Conservation (phyloP, 2,888 invertebrate genomes). For the Acrocyrtus sp. region DNA sequence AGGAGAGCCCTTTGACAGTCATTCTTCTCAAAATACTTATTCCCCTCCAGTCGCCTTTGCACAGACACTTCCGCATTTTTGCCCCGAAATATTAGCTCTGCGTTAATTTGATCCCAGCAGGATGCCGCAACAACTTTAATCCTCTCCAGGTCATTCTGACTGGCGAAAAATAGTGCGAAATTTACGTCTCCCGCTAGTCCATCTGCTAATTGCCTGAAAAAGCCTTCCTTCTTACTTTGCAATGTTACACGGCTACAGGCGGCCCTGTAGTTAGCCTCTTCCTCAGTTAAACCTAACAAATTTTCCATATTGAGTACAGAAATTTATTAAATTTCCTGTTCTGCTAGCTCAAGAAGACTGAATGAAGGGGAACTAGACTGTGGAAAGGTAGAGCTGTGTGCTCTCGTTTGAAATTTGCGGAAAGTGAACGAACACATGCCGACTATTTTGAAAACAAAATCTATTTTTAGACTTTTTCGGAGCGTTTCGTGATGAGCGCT, state of each 20-base stretch:
- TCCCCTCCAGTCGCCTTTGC: constrained; percentile 73
- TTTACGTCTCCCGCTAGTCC: constrained; percentile 67
- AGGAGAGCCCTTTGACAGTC: constrained; percentile 72
- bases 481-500: not conserved
- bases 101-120: constrained; percentile 58
- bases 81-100: constrained; percentile 59
- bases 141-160: constrained; percentile 56
- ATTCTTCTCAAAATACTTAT: constrained; percentile 70
- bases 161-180: constrained; percentile 44
- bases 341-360: not conserved
- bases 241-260: constrained; percentile 81
- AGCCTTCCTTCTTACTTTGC: constrained; percentile 79
- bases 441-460: not conserved
- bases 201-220: constrained; percentile 76
- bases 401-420: constrained; percentile 1
- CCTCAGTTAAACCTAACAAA: constrained; percentile 7
- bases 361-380: not conserved
- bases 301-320: constrained; percentile 2
- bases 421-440: not conserved
- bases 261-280: constrained; percentile 69
- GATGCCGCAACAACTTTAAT: constrained; percentile 44
- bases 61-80: constrained; percentile 70
- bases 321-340: not conserved
- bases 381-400: not conserved
- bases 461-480: not conserved